Evolutionary conservation across 2,888 invertebrate genomes (phyloP).

Genomic region (Syrista parreyssii): DNA sequence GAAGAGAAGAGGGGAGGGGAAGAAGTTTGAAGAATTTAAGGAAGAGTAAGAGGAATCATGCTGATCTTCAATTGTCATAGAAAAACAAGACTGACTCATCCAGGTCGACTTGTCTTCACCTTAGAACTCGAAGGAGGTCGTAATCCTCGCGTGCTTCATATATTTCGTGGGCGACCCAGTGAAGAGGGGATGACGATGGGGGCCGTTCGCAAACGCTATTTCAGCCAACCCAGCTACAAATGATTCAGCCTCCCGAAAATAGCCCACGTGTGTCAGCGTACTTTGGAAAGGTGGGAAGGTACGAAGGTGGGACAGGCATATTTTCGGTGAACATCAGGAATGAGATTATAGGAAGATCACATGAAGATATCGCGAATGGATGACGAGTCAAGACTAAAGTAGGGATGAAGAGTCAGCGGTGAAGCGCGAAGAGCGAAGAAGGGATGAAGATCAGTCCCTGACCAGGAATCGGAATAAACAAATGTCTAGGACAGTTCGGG

Average conservation of each 20-base stretch:
- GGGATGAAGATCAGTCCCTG: constrained; percentile 12
- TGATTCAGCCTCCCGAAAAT: constrained; percentile 63
- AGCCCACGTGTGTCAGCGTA: constrained; percentile 60
- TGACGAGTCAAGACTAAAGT: constrained; percentile 2
- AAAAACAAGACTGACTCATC: too few species aligned
- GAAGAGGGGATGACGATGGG: not conserved
- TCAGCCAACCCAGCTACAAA: constrained; percentile 53
- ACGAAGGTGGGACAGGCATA: constrained; percentile 16
- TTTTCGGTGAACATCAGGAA: constrained; percentile 28
- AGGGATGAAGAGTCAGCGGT: too few species aligned
- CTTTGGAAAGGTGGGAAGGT: constrained; percentile 45
- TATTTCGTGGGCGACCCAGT: too few species aligned
- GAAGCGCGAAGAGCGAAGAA: not conserved
- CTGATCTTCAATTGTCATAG: too few species aligned
- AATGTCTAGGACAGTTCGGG: constrained; percentile 3
- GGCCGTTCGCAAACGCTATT: constrained; percentile 46
- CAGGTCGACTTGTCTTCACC: too few species aligned
- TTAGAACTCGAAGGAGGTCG: too few species aligned
- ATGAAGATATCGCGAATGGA: too few species aligned
- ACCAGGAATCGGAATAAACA: constrained; percentile 10
- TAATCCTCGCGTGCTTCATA: too few species aligned
- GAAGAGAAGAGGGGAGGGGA: too few species aligned
- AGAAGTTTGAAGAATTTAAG: too few species aligned
- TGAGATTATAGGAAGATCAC: too few species aligned
- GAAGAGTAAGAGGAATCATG: too few species aligned